A percentile compares a stretch with the other conserved stretches of the same genome.
phyloP scores from a whole-genome alignment of 2,888 invertebrate species.

The Drosophila emarginata region DNA sequence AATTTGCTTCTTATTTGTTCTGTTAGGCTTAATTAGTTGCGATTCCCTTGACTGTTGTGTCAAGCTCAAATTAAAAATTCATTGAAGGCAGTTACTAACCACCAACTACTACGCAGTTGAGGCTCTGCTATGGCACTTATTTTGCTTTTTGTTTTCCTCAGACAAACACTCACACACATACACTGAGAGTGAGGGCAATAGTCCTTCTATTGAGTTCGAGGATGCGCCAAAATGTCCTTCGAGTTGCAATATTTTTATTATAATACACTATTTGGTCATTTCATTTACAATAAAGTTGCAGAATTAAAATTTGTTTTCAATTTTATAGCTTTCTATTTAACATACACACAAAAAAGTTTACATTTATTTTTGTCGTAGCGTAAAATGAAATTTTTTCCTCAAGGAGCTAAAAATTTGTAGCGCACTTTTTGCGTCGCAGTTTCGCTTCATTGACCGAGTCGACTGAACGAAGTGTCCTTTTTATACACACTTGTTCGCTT shows the following conservation, averaged over 20 bases:
- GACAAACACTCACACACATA: conserved; percentile 16
- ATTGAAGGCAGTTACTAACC: conserved; percentile 17
- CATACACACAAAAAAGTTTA: background rate
- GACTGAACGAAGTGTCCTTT: conserved; percentile 75
- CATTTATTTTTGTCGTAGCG: conserved; percentile 36
- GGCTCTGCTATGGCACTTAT: conserved; percentile 20
- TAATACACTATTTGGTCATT: conserved; percentile 8
- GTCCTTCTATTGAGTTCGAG: conserved; percentile 37
- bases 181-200: conserved; percentile 45
- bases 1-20: conserved; percentile 21
- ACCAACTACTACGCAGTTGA: conserved; percentile 61
- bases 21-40: conserved; percentile 44
- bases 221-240: conserved; percentile 40
- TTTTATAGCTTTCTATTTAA: conserved; percentile 11
- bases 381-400: conserved; percentile 37
- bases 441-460: conserved; percentile 68
- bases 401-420: conserved; percentile 32
- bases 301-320: background rate
- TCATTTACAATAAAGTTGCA: background rate
- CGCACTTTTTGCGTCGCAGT: conserved; percentile 63
- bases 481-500: conserved; percentile 82
- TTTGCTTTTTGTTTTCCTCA: conserved; percentile 45
- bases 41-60: conserved; percentile 27
- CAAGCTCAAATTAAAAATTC: conserved; percentile 36
- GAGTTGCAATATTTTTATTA: conserved; percentile 17